These are phyloP conservation scores for Leistus spinibarbis DNA, from an alignment of 2,888 invertebrate species.

Conservation along the genomic window DNA sequence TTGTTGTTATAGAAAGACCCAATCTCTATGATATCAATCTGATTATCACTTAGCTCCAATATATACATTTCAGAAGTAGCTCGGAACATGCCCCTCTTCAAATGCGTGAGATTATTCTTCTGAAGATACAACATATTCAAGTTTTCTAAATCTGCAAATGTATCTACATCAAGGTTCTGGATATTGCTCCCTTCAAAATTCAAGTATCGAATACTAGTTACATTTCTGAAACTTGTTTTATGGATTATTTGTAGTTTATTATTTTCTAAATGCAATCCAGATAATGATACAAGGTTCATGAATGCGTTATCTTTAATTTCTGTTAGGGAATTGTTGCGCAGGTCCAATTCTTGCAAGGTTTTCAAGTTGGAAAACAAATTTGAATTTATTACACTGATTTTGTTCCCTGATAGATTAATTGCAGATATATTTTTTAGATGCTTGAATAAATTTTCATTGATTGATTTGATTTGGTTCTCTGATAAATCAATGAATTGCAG, in stretches of 20 bases:
- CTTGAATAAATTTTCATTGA: slow-evolving; percentile 24
- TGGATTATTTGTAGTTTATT: slow-evolving; percentile 24
- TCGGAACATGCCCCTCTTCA: slow-evolving; percentile 22
- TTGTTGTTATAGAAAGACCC: slow-evolving; percentile 25
- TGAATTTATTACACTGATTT: slow-evolving; percentile 7
- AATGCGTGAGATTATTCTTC: slow-evolving; percentile 26
- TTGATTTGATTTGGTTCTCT: slow-evolving; percentile 15
- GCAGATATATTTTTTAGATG: slow-evolving; percentile 22
- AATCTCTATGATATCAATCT: slow-evolving; percentile 21
- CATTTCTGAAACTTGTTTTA: slow-evolving; percentile 15
- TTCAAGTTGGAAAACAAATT: slow-evolving; percentile 24
- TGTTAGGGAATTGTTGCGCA: slow-evolving; percentile 18
- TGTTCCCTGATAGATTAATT: slow-evolving; percentile 26
- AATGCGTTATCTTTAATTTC: slow-evolving; percentile 18
- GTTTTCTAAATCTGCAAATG: slow-evolving; percentile 28
- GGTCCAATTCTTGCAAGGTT: slow-evolving; percentile 7
- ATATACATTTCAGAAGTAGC: slow-evolving; percentile 18
- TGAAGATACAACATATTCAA: slow-evolving; percentile 16
- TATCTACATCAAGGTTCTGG: slow-evolving; percentile 18
- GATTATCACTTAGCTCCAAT: slow-evolving; percentile 15
- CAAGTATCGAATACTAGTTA: slow-evolving; percentile 12
- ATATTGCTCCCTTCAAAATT: slow-evolving; percentile 21
- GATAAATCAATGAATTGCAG: slow-evolving; percentile 22
- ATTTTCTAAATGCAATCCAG: slow-evolving; percentile 7
- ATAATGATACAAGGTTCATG: slow-evolving; percentile 19